Conservation (phyloP, 2,113 vertebrate species). For the Campylorhamphus procurvoides region DNA sequence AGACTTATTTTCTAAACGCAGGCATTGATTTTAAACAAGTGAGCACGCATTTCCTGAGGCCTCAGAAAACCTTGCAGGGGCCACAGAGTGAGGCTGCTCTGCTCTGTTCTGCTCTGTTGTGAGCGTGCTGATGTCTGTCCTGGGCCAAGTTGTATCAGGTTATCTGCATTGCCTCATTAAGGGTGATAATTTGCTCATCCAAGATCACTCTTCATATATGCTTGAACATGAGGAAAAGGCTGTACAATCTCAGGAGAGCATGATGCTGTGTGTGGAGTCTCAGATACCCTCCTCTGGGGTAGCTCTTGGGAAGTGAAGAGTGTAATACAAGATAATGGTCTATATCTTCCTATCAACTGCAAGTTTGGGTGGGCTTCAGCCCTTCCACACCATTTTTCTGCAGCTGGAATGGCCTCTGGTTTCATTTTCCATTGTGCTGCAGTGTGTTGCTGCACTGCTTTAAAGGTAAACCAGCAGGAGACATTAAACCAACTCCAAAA, state of each 20-base stretch:
- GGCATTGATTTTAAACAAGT: background rate
- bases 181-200: background rate
- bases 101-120: background rate
- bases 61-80: background rate
- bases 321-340: background rate
- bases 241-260: background rate
- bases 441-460: too few species aligned
- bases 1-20: background rate
- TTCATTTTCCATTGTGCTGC: background rate
- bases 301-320: background rate
- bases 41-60: background rate
- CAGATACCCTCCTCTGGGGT: background rate
- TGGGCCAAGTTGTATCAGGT: accelerated
- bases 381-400: background rate
- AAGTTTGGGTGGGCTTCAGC: background rate
- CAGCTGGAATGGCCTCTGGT: background rate
- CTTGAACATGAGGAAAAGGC: background rate
- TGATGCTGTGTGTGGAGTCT: background rate
- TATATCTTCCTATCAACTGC: background rate
- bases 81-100: background rate
- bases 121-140: accelerated
- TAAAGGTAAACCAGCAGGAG: too few species aligned
- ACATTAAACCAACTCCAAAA: too few species aligned
- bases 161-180: background rate
- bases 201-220: background rate